phyloP scores from a whole-genome alignment of 2,797 vertebrate genomes.

The Sitta carolinensis region DNA sequence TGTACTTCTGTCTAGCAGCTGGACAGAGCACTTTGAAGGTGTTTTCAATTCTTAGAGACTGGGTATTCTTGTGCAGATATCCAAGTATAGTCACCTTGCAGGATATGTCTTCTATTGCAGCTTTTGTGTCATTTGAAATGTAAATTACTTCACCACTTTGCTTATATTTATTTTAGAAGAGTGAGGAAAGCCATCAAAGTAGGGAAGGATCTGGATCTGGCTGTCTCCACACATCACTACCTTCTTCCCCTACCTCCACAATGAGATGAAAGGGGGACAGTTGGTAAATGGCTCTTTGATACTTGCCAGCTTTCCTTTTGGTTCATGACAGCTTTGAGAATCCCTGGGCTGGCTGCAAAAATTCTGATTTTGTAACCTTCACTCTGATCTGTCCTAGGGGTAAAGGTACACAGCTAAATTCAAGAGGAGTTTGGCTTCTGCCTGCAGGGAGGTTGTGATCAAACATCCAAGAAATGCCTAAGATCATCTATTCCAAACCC shows the following conservation, averaged over 20 bases:
- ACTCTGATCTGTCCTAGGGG: neutral
- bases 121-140: neutral
- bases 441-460: neutral
- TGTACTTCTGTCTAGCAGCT: neutral
- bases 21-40: neutral
- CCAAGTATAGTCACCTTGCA: neutral
- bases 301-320: neutral
- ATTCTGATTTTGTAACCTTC: neutral
- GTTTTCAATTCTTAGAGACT: neutral
- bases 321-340: neutral
- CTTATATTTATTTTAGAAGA: neutral
- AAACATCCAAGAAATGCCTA: neutral
- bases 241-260: neutral
- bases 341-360: neutral
- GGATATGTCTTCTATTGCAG: neutral
- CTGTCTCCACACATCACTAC: neutral
- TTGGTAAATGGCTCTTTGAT: neutral
- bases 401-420: neutral
- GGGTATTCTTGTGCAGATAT: neutral
- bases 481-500: neutral
- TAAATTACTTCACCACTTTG: neutral
- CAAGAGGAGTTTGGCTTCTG: neutral
- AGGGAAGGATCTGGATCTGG: neutral
- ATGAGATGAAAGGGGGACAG: neutral
- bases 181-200: neutral